Base-by-base conservation (phyloP, 2,797 vertebrate species). In the Acanthornis magna region DNA sequence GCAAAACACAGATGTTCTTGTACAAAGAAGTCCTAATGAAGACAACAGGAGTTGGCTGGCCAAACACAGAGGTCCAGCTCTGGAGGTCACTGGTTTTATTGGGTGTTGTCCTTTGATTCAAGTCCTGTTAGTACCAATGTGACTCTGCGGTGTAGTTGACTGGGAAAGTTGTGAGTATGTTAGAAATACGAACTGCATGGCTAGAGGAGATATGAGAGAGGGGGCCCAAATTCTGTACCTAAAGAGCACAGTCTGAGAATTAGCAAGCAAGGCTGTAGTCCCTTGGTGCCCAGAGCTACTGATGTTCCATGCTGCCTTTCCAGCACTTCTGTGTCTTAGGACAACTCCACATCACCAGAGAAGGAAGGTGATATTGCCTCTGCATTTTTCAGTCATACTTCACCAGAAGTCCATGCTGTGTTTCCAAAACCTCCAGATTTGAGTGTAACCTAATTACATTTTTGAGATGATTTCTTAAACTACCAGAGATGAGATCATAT, bases 401-500 rank as follows among this genome's bases (percentile, higher is more conserved):
- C 72, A 47, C 38, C 1, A 1, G 51, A 96, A 86, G 88, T 78
- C 42, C 47, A 50, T 78, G 61, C 45, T 1, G 3, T 71, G 48
- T 61, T 91, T 89, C 81, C 76, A 86, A 60, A 91, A 43, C 54
- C 73, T 88, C 58, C 85, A 84, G 80, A 43, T 89, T 16, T 63
- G 40, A 93, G 40, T 55, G 36, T 75, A 91, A 80, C 77, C 38
- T 91, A 92, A 95, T 96, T 96, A 91, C 34, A 61, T 94, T 97
- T 96, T 67, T 16, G 18, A 92, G 65, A 47, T 2, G 21, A 83
- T 94, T 96, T 72, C 79, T 96, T 86, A 94, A 95, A 83, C 68
- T 82, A 95, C 84, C 79, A 96, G 94, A 94, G 77, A 95, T 96
- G 94, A 96, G 79, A 85, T 95, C 93, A 91, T 85, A 95, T 89